A percentile compares a stretch with the other conserved stretches of the same genome.
Evolutionary conservation across 2,113 vertebrate genomes (phyloP).

Genomic region (Saccopteryx bilineata): DNA sequence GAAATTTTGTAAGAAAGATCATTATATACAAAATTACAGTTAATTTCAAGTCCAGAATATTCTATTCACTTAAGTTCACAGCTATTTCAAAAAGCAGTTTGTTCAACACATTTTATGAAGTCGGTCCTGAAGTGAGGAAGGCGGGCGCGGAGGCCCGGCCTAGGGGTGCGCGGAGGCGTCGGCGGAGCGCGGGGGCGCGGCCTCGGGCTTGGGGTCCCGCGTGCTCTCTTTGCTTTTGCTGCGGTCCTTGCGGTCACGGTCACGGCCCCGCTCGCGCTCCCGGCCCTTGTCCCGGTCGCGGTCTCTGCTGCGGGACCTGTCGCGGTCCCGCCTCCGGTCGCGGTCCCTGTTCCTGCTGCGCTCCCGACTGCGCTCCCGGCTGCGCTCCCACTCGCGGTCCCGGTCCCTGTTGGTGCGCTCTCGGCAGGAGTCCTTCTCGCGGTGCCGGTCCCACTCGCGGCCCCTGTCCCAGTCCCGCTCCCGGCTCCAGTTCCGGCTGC

Average conservation of each 20-base stretch:
- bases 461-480: slow-evolving; percentile 86
- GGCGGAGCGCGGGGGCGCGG: slow-evolving; percentile 81
- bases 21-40: slow-evolving; percentile 88
- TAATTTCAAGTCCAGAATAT: slow-evolving; percentile 81
- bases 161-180: slow-evolving; percentile 85
- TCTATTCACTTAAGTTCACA: slow-evolving; percentile 77
- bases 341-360: slow-evolving; percentile 78
- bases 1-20: slow-evolving; percentile 86
- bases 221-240: slow-evolving; percentile 89
- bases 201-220: slow-evolving; percentile 90
- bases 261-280: slow-evolving; percentile 85
- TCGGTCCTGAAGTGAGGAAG: slow-evolving; percentile 67
- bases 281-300: slow-evolving; percentile 88
- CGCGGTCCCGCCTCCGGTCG: slow-evolving; percentile 82
- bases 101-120: slow-evolving; percentile 73
- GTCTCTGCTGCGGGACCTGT: slow-evolving; percentile 84
- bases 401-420: slow-evolving; percentile 19
- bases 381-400: slow-evolving; percentile 78
- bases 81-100: slow-evolving; percentile 77
- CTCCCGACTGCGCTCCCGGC: slow-evolving; percentile 80
- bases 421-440: background rate
- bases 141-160: background rate
- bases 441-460: slow-evolving; percentile 76
- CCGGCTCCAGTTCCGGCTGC: slow-evolving; percentile 85
- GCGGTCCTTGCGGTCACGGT: slow-evolving; percentile 91